These are phyloP conservation scores for Drosophila pseudotalamancana DNA, from an alignment of 2,888 invertebrate genomes.

Conservation along the genomic window DNA sequence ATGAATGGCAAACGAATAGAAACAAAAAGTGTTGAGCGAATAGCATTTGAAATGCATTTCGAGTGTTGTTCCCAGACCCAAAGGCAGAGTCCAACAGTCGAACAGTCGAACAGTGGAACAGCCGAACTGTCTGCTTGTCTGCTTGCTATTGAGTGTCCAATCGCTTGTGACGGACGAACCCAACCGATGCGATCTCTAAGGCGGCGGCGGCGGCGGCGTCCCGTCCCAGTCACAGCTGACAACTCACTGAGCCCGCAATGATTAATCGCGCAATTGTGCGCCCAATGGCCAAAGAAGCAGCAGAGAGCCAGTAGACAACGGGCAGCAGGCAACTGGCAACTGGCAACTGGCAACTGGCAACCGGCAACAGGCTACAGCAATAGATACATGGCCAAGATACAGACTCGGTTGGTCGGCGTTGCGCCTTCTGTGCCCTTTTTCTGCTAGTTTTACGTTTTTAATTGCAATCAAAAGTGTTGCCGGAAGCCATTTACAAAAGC, in stretches of 20 bases:
- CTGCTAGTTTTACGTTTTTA: slow-evolving; percentile 67
- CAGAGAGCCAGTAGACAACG: no score
- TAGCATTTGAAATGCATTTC: slow-evolving; percentile 65
- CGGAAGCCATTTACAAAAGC: slow-evolving; percentile 78
- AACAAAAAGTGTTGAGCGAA: slow-evolving; percentile 65
- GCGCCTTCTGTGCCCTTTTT: slow-evolving; percentile 59
- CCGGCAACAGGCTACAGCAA: slow-evolving; percentile 26
- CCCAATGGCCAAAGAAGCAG: slow-evolving; percentile 45
- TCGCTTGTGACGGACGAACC: slow-evolving; percentile 73
- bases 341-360: slow-evolving; percentile 13
- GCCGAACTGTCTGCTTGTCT: background rate
- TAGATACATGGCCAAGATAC: slow-evolving; percentile 50
- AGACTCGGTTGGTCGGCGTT: slow-evolving; percentile 16
- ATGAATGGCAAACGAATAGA: slow-evolving; percentile 64
- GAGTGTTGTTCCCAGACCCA: slow-evolving; percentile 27
- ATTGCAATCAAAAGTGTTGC: slow-evolving; percentile 79
- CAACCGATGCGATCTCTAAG: slow-evolving; percentile 65
- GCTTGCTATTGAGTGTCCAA: slow-evolving; percentile 67
- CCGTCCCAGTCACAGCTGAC: slow-evolving; percentile 72
- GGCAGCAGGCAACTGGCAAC: no score
- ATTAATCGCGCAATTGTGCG: slow-evolving; percentile 79
- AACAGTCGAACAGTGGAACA: slow-evolving; percentile 3
- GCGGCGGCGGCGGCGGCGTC: slow-evolving; percentile 43
- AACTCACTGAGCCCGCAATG: slow-evolving; percentile 80
- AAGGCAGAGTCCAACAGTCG: background rate